phyloP scores from a whole-genome alignment of 2,113 vertebrate genomes.

The Cheirogaleus medius region DNA sequence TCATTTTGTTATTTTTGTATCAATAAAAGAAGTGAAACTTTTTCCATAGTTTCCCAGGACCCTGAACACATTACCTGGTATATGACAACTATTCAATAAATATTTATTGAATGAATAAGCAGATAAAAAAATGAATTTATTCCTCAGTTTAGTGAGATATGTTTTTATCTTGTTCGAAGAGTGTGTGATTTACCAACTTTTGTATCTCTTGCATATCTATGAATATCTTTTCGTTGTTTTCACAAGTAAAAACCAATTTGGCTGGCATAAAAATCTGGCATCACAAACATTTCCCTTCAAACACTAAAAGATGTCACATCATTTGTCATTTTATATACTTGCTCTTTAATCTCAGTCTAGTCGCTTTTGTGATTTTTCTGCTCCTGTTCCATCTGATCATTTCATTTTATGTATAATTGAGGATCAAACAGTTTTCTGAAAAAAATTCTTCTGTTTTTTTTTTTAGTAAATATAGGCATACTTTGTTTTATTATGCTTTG shows the following conservation, averaged over 20 bases:
- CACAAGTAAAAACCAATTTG: not conserved
- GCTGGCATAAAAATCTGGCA: not conserved
- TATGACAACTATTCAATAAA: not conserved
- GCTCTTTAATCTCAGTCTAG: not conserved
- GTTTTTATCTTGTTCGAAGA: not conserved
- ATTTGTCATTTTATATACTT: not conserved
- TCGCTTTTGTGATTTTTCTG: not conserved
- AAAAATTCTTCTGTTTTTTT: not conserved
- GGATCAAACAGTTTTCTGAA: not conserved
- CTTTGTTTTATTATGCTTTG: not conserved
- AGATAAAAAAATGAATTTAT: not conserved
- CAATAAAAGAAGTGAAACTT: not conserved
- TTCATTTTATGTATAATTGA: not conserved
- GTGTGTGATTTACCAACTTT: not conserved
- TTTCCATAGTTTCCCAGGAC: not conserved
- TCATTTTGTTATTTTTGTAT: not conserved
- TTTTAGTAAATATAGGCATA: not conserved
- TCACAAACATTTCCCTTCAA: slow-evolving; percentile 15
- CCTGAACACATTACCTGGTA: not conserved
- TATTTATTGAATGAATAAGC: slow-evolving; percentile 32
- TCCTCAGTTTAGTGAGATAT: not conserved
- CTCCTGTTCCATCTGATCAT: not conserved
- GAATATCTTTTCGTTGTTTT: slow-evolving; percentile 10
- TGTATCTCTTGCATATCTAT: not conserved
- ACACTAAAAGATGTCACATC: not conserved